Evolutionary conservation across 64 coral and sea anemone species (phyloP).

Genomic region (Montipora sp.): DNA sequence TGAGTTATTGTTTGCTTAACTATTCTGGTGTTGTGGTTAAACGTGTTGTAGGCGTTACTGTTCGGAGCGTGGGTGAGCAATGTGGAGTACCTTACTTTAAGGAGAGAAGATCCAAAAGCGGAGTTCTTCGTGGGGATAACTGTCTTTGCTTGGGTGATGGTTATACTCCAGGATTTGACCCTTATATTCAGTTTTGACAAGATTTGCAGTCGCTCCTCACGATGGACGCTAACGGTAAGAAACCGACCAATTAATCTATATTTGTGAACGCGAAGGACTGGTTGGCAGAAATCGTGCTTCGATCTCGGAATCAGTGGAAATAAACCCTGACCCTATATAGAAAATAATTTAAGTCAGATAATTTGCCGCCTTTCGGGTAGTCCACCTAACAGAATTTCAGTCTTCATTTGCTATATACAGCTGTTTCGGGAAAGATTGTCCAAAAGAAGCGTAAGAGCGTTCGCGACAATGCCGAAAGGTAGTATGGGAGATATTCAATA

Average conservation of each 20-base stretch:
- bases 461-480: too few species aligned
- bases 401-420: too few species aligned
- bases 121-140: constrained; percentile 31
- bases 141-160: constrained; percentile 40
- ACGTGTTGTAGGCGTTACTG: neutral
- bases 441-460: too few species aligned
- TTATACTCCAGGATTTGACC: neutral
- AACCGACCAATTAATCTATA: neutral
- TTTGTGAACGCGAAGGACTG: neutral
- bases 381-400: too few species aligned
- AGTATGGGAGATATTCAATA: too few species aligned
- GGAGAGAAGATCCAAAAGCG: neutral
- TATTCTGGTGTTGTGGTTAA: neutral
- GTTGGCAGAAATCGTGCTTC: too few species aligned
- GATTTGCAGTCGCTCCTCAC: constrained; percentile 13
- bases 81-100: neutral
- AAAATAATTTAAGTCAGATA: too few species aligned
- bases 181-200: constrained; percentile 30
- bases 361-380: too few species aligned
- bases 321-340: too few species aligned
- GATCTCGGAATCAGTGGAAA: too few species aligned
- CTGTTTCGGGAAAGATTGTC: too few species aligned
- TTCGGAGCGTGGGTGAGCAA: constrained; percentile 32
- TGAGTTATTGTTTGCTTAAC: too few species aligned
- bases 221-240: constrained; percentile 27